Base-by-base conservation (phyloP, 2,797 vertebrate species). In the Cyclura pinguis region DNA sequence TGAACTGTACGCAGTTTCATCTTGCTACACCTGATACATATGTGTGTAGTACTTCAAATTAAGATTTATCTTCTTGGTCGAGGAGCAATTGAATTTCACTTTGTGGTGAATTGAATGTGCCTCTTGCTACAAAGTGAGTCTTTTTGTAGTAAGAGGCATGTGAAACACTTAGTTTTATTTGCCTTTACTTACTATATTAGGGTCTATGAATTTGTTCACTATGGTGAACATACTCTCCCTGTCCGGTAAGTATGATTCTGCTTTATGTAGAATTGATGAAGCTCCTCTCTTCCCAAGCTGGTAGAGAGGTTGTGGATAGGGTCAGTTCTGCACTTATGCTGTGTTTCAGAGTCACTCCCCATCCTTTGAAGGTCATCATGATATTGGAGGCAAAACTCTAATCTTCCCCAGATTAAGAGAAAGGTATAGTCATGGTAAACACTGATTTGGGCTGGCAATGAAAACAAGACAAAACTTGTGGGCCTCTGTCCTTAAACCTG, bases 11-110 rank as follows among this genome's bases (percentile, higher is more conserved):
- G n/a, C 14, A 73, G 69, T n/a, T 0, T 59, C 55, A 20, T 84
- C 6, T 0, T 1, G 42, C 32, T 35, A 7, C 57, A 4, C 0
- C 0, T n/a, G 42, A 1, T 29, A 0, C 29, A 5, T 42, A 52
- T 18, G 57, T 42, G 67, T 10, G 18, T 59, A 5, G 2, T 42
- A 42, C 18, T 10, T 88, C 29, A 0, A 16, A 4, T 35, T 0
- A 74, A 57, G 42, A 67, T n/a, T 74, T 0, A 69, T 57, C 38
- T 78, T 1, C 1, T 84, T 57, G 52, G 55, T 64, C 73, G 29
- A 0, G 47, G 86, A 29, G 52, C 9, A 38, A 0, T 1, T 38
- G 55, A 2, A 0, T 77, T 82, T 55, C 27, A 20, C 20, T 13
- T 55, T 88, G 55, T 9, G 16, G 38, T 69, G 81, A 80, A 10